These are phyloP conservation scores for Agrochola circellaris DNA, from an alignment of 2,888 invertebrate species.

Conservation along the genomic window DNA sequence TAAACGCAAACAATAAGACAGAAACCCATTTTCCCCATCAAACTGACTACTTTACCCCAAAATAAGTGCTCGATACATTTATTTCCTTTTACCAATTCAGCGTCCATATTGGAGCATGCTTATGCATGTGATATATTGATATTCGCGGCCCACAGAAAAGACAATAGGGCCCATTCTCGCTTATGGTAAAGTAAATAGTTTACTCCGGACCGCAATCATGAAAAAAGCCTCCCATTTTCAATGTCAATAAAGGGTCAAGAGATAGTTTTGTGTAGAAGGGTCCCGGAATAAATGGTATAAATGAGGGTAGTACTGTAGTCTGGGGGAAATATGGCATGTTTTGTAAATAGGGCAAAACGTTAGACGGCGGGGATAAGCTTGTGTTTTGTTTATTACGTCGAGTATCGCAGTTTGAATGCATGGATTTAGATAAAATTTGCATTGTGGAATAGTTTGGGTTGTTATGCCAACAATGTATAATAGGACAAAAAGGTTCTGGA, in stretches of 20 bases:
- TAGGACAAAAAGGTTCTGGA: background rate
- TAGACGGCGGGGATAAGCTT: conserved; percentile 37
- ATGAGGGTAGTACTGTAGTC: conserved; percentile 47
- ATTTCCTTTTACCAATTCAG: conserved; percentile 46
- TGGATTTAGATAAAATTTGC: conserved; percentile 43
- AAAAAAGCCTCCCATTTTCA: conserved; percentile 63
- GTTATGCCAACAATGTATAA: background rate
- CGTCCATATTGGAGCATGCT: conserved; percentile 49
- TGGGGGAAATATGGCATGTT: conserved; percentile 53
- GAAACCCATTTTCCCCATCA: conserved; percentile 40
- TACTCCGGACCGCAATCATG: conserved; percentile 61
- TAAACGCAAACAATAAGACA: conserved; percentile 35
- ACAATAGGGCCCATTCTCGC: conserved; percentile 52
- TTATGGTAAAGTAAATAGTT: conserved; percentile 58
- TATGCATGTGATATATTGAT: conserved; percentile 64
- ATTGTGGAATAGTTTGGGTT: conserved; percentile 16
- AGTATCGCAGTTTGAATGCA: conserved; percentile 24
- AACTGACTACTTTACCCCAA: conserved; percentile 35
- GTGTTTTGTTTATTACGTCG: conserved; percentile 52
- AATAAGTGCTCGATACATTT: conserved; percentile 56
- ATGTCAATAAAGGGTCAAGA: conserved; percentile 66
- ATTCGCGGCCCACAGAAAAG: conserved; percentile 42
- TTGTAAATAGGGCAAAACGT: conserved; percentile 59
- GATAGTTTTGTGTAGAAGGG: conserved; percentile 57
- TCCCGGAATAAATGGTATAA: conserved; percentile 59